Evolutionary conservation across 2,113 vertebrate species (phyloP), one percentile per base, ranked within the genome.

Genomic region (Electrona antarctica): DNA sequence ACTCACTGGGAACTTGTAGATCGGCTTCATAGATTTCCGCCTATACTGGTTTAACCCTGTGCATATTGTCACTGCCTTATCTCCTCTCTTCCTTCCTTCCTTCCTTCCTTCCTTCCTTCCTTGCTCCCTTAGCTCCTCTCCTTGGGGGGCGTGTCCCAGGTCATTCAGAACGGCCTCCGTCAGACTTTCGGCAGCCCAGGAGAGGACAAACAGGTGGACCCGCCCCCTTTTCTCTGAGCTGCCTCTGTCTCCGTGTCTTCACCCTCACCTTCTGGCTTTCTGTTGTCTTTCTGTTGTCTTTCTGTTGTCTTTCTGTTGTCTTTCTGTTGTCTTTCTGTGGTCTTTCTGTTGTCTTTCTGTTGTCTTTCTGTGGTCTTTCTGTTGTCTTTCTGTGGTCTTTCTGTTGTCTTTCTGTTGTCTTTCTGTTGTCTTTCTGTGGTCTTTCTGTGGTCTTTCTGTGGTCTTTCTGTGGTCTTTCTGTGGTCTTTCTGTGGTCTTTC

Each of bases 111-210:
- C 82, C 82, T 87, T 89, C 88, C 89, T 83, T 78, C 79, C 64
- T 80, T 88, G 83, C 85, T 86, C 89, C 73, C 21, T 21, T 91
- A 99, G 97, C 95, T 95, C 92, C 97, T 98, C 96, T 98, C 96
- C 94, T 93, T 99, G 96, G 97, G 97, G 93, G 97, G 95, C 88
- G 95, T 99, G 87, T 99, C 97, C 92, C 95, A 91, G 95, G 95
- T 97, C 94, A 96, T 98, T 95, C 97, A 99, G 93, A 96, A 96
- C 92, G 95, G 96, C 93, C 92, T 99, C 88, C 96, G 96, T 91
- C 96, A 98, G 94, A 97, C 96, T 72, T 97, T 98, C 93, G 95
- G 96, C 90, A 94, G 89, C 92, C 87, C 96, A 4, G 95, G 95
- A 93, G 96, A 94, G 94, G 97, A 99, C 91, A 99, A 97, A 94